These are phyloP conservation scores for Neocrepidodera transversa DNA, from an alignment of 2,888 invertebrate species.

Conservation along the genomic window DNA sequence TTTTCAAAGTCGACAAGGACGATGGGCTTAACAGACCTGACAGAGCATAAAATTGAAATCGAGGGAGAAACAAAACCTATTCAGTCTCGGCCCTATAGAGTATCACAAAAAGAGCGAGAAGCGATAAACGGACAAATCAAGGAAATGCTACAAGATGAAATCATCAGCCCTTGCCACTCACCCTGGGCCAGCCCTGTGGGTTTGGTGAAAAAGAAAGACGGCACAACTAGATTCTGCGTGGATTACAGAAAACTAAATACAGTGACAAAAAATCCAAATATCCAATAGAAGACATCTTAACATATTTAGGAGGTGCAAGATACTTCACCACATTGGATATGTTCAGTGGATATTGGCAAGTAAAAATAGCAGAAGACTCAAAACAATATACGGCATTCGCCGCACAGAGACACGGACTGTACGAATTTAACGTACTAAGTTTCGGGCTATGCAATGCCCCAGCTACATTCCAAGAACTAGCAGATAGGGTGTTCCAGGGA, in stretches of 20 bases:
- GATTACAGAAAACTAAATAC: background rate
- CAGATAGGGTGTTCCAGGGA: slow-evolving; percentile 31
- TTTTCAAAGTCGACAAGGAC: background rate
- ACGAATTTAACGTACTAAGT: slow-evolving; percentile 37
- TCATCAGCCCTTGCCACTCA: background rate
- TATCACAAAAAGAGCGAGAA: background rate
- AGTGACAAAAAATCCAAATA: background rate
- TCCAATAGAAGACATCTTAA: background rate
- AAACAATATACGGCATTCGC: background rate
- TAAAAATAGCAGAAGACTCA: background rate
- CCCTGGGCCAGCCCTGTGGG: slow-evolving; percentile 2
- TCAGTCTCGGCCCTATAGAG: background rate
- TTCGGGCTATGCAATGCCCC: slow-evolving; percentile 44
- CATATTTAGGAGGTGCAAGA: background rate
- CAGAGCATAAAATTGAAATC: background rate
- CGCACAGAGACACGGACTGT: slow-evolving; percentile 17
- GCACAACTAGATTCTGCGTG: background rate
- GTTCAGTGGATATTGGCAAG: background rate
- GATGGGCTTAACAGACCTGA: background rate
- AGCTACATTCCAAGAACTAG: slow-evolving; percentile 38
- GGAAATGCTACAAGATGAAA: background rate
- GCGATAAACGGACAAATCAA: background rate
- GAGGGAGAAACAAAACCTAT: background rate
- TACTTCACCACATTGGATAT: background rate
- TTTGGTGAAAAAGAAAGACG: background rate